Evolutionary conservation across 2,797 vertebrate genomes (phyloP).

Genomic region (Tiaroga cobitis): DNA sequence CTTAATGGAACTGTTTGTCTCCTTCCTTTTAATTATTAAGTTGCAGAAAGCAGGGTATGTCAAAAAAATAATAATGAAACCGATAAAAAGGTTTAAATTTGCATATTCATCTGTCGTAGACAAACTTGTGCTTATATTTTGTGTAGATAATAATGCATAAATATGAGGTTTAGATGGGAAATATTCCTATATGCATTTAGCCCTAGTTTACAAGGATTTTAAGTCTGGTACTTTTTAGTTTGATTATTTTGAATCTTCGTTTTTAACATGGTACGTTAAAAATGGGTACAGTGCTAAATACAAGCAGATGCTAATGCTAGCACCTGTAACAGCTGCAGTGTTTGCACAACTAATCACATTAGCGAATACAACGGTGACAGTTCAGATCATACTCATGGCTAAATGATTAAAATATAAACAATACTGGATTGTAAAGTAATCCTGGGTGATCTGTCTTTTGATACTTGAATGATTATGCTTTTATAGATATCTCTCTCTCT

Average conservation of each 20-base stretch:
- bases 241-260: not conserved
- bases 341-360: conserved; percentile 83
- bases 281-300: conserved; percentile 48
- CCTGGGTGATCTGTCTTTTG: conserved; percentile 91
- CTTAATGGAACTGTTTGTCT: conserved; percentile 14
- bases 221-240: conserved; percentile 40
- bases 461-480: conserved; percentile 97
- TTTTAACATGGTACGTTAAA: conserved; percentile 32
- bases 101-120: not conserved
- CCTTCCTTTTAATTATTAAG: conserved; percentile 16
- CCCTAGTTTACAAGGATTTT: conserved; percentile 42
- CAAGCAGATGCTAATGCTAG: conserved; percentile 45
- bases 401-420: conserved; percentile 74
- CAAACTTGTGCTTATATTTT: conserved; percentile 7
- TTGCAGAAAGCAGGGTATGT: conserved; percentile 26
- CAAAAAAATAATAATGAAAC: not conserved
- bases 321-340: conserved; percentile 72
- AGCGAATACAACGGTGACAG: conserved; percentile 80
- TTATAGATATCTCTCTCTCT: conserved; percentile 85
- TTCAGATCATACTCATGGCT: conserved; percentile 76
- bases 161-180: conserved; percentile 28
- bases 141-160: conserved; percentile 19
- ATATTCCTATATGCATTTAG: conserved; percentile 48
- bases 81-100: not conserved
- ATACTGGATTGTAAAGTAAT: conserved; percentile 87